Conservation (phyloP, 1,140 invertebrate genomes). For the Ceratitis capitata region DNA sequence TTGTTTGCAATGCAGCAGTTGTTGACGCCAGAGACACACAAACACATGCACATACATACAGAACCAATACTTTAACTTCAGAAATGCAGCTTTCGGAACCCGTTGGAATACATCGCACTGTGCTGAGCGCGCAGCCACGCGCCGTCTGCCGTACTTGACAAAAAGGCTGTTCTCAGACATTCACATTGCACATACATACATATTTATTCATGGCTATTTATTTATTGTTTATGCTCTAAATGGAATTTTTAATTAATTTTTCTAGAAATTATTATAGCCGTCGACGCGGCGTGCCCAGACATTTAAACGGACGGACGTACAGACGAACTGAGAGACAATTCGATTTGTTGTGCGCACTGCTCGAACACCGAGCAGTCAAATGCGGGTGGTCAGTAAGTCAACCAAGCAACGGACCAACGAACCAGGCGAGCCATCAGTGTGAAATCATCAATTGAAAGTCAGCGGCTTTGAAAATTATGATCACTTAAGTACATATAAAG, state of each 20-base stretch:
- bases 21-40: not conserved
- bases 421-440: not conserved
- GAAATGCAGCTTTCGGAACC: too few relatives aligned
- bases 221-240: constrained; percentile 40
- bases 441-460: not conserved
- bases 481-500: constrained; percentile 5
- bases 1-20: not conserved
- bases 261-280: constrained; percentile 9
- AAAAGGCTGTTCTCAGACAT: too few relatives aligned
- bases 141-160: too few relatives aligned
- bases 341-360: not conserved
- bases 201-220: constrained; percentile 16
- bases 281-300: not conserved
- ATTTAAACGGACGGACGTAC: not conserved
- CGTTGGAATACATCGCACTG: not conserved
- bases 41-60: not conserved
- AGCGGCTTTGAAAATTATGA: not conserved
- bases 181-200: too few relatives aligned
- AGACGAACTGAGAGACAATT: too few relatives aligned
- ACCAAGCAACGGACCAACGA: too few relatives aligned
- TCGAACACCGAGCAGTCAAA: not conserved
- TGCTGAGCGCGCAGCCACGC: not conserved
- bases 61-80: not conserved
- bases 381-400: constrained; percentile 10
- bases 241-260: constrained; percentile 41